Conservation (phyloP, 30 jellyfish, hydroid and myxozoan genomes). For the Phacellophora camtschatica region DNA sequence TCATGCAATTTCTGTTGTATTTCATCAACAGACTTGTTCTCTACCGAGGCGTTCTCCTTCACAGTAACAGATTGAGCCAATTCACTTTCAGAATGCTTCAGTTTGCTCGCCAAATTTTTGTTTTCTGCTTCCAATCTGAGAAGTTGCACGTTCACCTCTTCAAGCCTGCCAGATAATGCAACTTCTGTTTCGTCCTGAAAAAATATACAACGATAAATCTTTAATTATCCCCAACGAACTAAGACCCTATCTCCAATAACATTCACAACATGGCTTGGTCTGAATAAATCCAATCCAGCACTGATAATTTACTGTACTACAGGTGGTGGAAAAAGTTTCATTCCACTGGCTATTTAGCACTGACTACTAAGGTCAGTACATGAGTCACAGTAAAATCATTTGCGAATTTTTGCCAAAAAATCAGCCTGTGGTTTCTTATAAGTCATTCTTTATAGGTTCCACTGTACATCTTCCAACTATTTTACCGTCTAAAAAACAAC, state of each 20-base stretch:
- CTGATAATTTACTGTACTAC: too few species aligned
- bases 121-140: constrained; percentile 61
- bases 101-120: constrained; percentile 28
- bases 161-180: constrained; percentile 33
- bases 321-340: too few species aligned
- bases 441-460: too few species aligned
- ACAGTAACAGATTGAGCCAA: constrained; percentile 4
- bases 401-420: too few species aligned
- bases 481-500: too few species aligned
- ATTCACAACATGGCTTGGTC: too few species aligned
- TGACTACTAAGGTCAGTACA: too few species aligned
- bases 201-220: neutral
- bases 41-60: constrained; percentile 4
- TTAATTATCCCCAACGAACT: neutral
- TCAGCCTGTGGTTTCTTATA: too few species aligned
- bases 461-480: too few species aligned
- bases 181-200: constrained; percentile 74
- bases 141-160: constrained; percentile 67
- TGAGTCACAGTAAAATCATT: too few species aligned
- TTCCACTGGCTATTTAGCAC: too few species aligned
- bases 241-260: neutral
- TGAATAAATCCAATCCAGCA: too few species aligned
- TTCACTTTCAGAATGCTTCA: constrained; percentile 44
- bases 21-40: neutral
- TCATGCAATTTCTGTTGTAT: neutral